These are phyloP conservation scores for Microcebus lehilahytsara DNA, from an alignment of 2,113 vertebrate genomes.

Conservation along the genomic window DNA sequence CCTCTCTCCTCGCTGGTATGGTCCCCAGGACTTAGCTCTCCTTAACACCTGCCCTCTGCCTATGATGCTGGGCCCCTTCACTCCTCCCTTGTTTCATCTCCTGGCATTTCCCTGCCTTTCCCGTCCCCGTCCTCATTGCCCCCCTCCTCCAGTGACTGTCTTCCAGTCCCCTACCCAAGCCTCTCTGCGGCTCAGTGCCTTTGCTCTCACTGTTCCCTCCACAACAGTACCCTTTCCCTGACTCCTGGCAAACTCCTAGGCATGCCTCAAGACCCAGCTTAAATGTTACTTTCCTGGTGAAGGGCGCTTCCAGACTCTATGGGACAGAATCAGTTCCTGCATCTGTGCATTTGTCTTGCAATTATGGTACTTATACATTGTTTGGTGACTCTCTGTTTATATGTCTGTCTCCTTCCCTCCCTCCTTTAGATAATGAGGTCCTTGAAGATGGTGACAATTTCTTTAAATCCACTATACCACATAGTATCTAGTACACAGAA, in stretches of 20 bases:
- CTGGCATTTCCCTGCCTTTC: not conserved
- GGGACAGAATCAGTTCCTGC: not conserved
- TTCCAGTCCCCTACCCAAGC: not conserved
- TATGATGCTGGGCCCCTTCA: fast-evolving
- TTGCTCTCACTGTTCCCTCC: not conserved
- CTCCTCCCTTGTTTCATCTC: not conserved
- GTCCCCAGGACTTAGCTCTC: not conserved
- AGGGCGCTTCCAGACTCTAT: not conserved
- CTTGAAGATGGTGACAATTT: not conserved
- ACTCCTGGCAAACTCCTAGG: not conserved
- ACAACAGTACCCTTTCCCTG: not conserved
- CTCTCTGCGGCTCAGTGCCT: not conserved
- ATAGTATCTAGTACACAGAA: not conserved
- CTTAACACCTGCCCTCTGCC: not conserved
- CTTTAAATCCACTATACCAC: not conserved
- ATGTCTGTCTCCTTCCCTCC: not conserved
- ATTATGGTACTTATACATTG: not conserved
- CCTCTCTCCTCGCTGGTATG: not conserved
- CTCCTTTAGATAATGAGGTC: not conserved
- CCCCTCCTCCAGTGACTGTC: not conserved
- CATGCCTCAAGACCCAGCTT: not conserved
- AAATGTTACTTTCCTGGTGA: not conserved
- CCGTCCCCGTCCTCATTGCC: fast-evolving
- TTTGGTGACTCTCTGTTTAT: not conserved
- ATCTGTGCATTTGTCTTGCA: not conserved